Conservation (phyloP, 2,113 vertebrate genomes). For the Oenanthe oenanthe region DNA sequence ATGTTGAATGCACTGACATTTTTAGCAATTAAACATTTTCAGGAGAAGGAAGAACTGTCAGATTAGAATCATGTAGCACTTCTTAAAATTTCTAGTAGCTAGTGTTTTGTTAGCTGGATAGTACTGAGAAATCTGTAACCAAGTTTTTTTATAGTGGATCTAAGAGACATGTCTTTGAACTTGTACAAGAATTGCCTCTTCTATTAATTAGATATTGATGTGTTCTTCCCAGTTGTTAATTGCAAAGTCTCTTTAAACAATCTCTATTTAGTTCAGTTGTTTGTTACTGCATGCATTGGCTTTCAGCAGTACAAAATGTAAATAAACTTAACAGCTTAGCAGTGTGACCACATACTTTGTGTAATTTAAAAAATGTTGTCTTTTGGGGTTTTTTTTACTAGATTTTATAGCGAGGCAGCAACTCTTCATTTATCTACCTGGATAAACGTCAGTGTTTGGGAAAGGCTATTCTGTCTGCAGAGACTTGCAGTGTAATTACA, state of each 20-base stretch:
- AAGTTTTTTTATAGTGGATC: not conserved
- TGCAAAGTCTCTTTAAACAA: not conserved
- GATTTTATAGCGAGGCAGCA: not conserved
- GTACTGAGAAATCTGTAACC: not conserved
- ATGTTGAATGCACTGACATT: not conserved
- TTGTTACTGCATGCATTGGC: constrained; percentile 6
- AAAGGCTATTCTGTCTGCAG: not conserved
- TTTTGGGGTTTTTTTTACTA: not conserved
- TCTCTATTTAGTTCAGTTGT: constrained; percentile 16
- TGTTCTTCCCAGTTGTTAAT: constrained; percentile 44
- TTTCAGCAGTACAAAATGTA: constrained; percentile 26
- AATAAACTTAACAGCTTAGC: not conserved
- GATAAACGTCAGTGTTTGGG: not conserved
- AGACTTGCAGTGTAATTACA: not conserved
- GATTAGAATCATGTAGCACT: not conserved
- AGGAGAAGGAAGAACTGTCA: not conserved
- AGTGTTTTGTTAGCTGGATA: not conserved
- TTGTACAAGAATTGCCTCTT: not conserved
- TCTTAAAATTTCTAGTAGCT: not conserved
- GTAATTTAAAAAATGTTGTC: not conserved
- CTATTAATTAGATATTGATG: constrained; percentile 36
- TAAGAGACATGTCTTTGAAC: not conserved
- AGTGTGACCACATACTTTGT: not conserved
- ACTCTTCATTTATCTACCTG: not conserved
- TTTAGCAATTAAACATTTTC: constrained; percentile 1